A percentile compares a stretch with the other conserved stretches of the same genome.
Conservation (phyloP, 2,797 vertebrate species). For the Spheniscus humboldti region DNA sequence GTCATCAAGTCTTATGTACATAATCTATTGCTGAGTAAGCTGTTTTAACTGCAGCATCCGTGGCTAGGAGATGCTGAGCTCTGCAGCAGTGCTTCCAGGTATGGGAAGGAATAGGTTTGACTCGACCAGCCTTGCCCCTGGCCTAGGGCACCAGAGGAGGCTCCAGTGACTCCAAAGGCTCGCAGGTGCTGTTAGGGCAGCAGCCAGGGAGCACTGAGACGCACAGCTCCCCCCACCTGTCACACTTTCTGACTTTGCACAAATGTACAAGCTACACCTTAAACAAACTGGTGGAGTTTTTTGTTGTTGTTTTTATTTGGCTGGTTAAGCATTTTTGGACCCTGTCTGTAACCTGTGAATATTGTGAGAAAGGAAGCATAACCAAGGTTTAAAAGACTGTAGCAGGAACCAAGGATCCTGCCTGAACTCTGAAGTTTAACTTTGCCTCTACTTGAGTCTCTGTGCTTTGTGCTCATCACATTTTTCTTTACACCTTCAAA, state of each 20-base stretch:
- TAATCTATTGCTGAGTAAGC: not conserved
- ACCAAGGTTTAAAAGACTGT: not conserved
- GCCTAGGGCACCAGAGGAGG: not conserved
- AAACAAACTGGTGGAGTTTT: not conserved
- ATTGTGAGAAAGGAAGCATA: not conserved
- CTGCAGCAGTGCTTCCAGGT: not conserved
- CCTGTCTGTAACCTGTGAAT: not conserved
- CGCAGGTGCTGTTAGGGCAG: not conserved
- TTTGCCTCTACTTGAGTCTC: not conserved
- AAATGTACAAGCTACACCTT: not conserved
- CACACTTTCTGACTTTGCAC: not conserved
- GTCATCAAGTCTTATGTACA: not conserved
- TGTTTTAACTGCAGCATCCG: not conserved
- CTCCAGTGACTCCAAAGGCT: not conserved
- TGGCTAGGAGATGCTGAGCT: not conserved
- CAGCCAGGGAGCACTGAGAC: not conserved
- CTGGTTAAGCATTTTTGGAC: not conserved
- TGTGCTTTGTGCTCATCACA: not conserved
- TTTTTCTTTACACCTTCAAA: slow-evolving; percentile 7
- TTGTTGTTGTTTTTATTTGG: not conserved
- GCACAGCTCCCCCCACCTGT: not conserved
- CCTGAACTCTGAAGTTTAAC: not conserved
- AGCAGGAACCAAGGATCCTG: not conserved
- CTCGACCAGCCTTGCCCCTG: rapidly evolving
- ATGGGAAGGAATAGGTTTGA: not conserved